A percentile compares a stretch with the other conserved stretches of the same genome.
Conservation (phyloP, 35 echinoderm and acorn worm genomes). For the Apostichopus japonicus region DNA sequence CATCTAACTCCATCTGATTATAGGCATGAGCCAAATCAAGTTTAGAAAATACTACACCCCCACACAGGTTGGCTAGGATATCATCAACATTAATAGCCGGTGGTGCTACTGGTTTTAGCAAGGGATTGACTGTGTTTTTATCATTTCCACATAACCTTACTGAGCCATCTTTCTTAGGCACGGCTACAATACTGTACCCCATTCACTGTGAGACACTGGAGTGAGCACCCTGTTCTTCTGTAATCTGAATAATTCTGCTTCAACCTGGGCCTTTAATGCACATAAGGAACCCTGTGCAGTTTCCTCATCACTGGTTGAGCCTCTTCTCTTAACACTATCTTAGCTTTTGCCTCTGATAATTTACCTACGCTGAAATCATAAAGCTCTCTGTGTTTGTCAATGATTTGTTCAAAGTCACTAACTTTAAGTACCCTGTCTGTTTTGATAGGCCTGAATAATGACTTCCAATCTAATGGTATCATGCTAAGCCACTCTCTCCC, state of each 20-base stretch:
- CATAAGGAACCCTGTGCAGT: too few species aligned
- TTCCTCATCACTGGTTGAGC: too few species aligned
- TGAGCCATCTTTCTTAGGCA: slow-evolving; percentile 54
- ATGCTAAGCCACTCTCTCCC: too few species aligned
- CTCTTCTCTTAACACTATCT: too few species aligned
- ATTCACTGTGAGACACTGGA: slow-evolving; percentile 46
- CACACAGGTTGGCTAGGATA: slow-evolving; percentile 57
- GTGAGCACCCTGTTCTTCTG: too few species aligned
- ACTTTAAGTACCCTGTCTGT: too few species aligned
- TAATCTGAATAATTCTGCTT: slow-evolving; percentile 56
- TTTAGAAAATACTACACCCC: slow-evolving; percentile 50
- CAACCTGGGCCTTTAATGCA: slow-evolving; percentile 35
- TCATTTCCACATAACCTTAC: slow-evolving; percentile 73
- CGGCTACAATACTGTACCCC: slow-evolving; percentile 47
- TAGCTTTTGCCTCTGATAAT: too few species aligned
- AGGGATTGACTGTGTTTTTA: slow-evolving; percentile 57
- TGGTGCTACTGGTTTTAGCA: slow-evolving; percentile 53
- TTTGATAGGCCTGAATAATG: background rate
- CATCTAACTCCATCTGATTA: slow-evolving; percentile 58
- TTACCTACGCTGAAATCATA: too few species aligned
- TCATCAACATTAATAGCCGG: slow-evolving; percentile 45
- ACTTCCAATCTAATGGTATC: too few species aligned
- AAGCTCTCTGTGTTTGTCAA: too few species aligned
- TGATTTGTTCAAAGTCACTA: too few species aligned
- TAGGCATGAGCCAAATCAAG: slow-evolving; percentile 59